Conservation (phyloP, 2,113 vertebrate species). For the Colaptes auratus region DNA sequence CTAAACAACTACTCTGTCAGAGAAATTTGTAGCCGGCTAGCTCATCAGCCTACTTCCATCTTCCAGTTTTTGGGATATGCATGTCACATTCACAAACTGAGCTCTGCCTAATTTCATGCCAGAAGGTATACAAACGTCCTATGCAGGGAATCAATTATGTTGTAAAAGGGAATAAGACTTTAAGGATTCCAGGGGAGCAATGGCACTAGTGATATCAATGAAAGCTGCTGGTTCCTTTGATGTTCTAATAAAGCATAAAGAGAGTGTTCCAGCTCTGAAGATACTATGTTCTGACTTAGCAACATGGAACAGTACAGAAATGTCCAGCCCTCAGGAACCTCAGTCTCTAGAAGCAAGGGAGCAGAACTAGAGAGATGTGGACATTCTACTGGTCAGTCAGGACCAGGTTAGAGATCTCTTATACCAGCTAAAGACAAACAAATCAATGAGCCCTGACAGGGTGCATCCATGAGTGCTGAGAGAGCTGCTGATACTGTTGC, state of each 20-base stretch:
- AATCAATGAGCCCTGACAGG: no score
- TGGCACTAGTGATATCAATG: not conserved
- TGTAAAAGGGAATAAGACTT: not conserved
- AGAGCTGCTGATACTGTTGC: no score
- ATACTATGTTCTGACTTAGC: not conserved
- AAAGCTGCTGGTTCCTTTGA: not conserved
- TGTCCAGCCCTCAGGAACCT: no score
- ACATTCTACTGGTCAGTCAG: no score
- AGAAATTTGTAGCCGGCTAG: not conserved
- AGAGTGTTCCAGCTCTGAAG: not conserved
- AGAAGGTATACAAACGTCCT: not conserved
- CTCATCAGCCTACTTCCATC: not conserved
- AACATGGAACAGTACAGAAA: not conserved
- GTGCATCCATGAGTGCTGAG: no score
- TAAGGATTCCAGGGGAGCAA: not conserved
- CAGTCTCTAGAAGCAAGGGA: no score
- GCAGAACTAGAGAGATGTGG: no score
- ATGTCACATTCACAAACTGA: not conserved
- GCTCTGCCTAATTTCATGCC: not conserved
- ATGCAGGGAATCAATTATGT: rapidly evolving
- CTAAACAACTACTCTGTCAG: not conserved
- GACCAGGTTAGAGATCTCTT: no score
- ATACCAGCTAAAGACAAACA: no score
- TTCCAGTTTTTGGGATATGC: not conserved
- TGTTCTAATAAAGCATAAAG: not conserved